phyloP scores from a whole-genome alignment of 2,888 invertebrate genomes.

The Monoplex corrugatus region DNA sequence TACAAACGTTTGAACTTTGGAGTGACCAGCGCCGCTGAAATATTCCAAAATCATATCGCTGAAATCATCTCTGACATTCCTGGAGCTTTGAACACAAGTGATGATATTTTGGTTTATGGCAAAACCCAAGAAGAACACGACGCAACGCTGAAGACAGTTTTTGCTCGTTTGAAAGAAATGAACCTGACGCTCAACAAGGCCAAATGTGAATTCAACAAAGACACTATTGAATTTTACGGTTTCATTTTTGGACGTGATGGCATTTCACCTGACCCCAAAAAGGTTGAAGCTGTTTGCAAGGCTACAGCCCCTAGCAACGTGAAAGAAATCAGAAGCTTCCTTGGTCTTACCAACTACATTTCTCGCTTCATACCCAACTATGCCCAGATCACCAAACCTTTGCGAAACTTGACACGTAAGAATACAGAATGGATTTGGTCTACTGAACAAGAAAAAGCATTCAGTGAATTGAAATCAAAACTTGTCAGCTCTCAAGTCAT shows the following conservation, averaged over 20 bases:
- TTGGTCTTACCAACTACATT: not conserved
- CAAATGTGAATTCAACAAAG: slow-evolving; percentile 25
- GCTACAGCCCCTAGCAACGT: not conserved
- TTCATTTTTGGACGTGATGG: not conserved
- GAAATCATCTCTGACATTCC: slow-evolving; percentile 55
- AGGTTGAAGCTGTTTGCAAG: not conserved
- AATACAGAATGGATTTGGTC: slow-evolving; percentile 58
- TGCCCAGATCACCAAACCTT: not conserved
- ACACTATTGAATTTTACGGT: not conserved
- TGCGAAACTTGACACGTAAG: too few species aligned
- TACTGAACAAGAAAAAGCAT: slow-evolving; percentile 51
- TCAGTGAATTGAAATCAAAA: slow-evolving; percentile 59
- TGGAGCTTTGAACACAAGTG: slow-evolving; percentile 59
- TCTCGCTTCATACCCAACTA: not conserved
- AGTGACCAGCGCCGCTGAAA: slow-evolving; percentile 58
- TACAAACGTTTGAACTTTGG: slow-evolving; percentile 65
- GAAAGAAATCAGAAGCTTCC: not conserved
- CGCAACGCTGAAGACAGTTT: not conserved
- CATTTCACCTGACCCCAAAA: not conserved
- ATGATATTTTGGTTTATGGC: slow-evolving; percentile 63
- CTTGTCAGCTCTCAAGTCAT: slow-evolving; percentile 58
- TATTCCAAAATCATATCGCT: slow-evolving; percentile 59
- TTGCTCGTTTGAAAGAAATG: not conserved
- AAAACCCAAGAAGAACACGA: slow-evolving; percentile 59
- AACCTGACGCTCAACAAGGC: not conserved